Percentiles rank a stretch among this genome's conserved stretches.
These are phyloP conservation scores for Heliconius cydno DNA, from an alignment of 2,888 invertebrate species.

Conservation along the genomic window DNA sequence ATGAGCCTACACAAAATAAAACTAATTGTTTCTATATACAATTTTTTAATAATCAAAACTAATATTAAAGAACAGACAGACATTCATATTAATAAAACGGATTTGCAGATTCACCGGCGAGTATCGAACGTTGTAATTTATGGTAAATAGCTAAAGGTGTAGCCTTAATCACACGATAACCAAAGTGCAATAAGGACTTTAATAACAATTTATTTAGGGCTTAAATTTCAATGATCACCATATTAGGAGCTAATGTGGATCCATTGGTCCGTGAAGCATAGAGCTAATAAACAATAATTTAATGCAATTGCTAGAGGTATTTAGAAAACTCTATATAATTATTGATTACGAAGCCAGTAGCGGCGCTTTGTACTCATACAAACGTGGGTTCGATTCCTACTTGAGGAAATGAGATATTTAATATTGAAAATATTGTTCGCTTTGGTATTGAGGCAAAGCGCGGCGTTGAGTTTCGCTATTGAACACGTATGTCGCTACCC, in stretches of 20 bases:
- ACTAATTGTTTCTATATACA: not conserved
- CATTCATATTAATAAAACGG: not conserved
- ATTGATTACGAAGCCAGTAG: not conserved
- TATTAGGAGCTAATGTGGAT: conserved; percentile 38
- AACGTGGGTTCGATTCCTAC: too few relatives aligned
- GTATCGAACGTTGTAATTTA: conserved; percentile 10
- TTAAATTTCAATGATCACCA: conserved; percentile 11
- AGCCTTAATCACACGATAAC: conserved; percentile 7
- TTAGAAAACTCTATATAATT: conserved; percentile 41
- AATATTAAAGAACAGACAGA: not conserved
- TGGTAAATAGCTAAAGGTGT: conserved; percentile 11
- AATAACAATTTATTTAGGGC: not conserved
- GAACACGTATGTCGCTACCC: too few relatives aligned
- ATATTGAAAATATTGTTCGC: too few relatives aligned
- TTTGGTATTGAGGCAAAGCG: too few relatives aligned
- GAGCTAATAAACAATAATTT: conserved; percentile 51
- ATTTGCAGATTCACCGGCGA: not conserved
- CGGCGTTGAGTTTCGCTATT: too few relatives aligned
- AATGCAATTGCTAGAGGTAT: conserved; percentile 48
- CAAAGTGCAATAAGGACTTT: not conserved
- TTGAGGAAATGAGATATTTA: too few relatives aligned
- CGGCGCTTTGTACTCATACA: too few relatives aligned
- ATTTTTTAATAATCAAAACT: not conserved
- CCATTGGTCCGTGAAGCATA: conserved; percentile 46
- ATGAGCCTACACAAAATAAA: not conserved